phyloP scores from a whole-genome alignment of 2,113 vertebrate species.

The Aramus guarauna region DNA sequence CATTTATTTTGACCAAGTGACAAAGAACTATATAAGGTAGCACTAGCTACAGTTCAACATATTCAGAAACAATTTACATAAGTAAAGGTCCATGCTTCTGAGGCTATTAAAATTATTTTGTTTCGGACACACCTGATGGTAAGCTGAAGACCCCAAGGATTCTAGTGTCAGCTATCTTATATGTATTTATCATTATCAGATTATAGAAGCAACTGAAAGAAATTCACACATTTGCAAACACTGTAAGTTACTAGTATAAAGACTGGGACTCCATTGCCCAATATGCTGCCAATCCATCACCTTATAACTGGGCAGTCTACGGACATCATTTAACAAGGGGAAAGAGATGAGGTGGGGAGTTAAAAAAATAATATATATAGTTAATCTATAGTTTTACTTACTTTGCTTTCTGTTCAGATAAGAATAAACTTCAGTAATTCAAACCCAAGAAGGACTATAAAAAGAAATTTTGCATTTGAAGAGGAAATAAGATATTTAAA shows the following conservation, averaged over 20 bases:
- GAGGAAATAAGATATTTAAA: background rate
- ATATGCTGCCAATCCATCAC: background rate
- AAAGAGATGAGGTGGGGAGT: background rate
- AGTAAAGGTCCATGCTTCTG: background rate
- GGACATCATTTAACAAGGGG: background rate
- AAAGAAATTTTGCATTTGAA: background rate
- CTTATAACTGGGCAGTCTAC: background rate
- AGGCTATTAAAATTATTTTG: background rate
- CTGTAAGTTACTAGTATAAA: background rate
- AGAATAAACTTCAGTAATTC: background rate
- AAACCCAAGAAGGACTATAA: background rate
- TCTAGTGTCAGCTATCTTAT: background rate
- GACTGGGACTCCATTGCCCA: background rate
- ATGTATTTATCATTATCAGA: background rate
- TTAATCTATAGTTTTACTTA: background rate
- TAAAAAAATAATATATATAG: background rate
- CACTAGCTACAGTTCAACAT: background rate
- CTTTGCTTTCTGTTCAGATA: background rate
- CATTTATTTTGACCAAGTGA: background rate
- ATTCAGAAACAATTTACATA: background rate
- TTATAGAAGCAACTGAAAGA: background rate
- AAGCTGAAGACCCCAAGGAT: background rate
- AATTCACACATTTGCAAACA: background rate
- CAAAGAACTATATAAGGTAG: background rate
- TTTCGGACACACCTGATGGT: background rate